Conservation (phyloP, 2,797 vertebrate species). For the Glossophaga mutica region DNA sequence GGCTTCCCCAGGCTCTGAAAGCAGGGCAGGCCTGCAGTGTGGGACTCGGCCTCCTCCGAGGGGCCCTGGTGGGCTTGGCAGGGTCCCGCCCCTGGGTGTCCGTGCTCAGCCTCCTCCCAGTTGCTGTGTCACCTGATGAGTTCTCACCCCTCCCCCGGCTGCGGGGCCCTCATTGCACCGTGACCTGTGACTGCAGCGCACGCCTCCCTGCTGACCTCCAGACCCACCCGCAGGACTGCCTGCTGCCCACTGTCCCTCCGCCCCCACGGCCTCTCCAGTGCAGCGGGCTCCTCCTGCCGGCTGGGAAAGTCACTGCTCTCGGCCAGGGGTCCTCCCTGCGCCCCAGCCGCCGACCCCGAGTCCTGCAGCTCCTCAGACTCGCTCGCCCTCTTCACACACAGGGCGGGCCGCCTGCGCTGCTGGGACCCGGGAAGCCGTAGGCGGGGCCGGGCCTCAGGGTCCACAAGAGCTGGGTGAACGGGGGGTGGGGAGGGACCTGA, state of each 20-base stretch:
- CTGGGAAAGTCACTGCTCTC: neutral
- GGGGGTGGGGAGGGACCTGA: accelerated
- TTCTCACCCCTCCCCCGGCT: neutral
- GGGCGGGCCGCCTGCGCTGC: neutral
- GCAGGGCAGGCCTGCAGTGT: too few relatives aligned
- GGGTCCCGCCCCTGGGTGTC: neutral
- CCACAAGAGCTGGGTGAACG: accelerated
- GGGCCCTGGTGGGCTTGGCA: too few relatives aligned
- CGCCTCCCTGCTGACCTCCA: neutral
- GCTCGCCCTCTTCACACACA: neutral
- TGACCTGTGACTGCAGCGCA: neutral
- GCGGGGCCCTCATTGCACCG: neutral
- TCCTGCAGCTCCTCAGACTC: neutral
- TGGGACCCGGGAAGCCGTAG: neutral
- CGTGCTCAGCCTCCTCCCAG: neutral
- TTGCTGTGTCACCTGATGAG: neutral
- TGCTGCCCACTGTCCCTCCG: neutral
- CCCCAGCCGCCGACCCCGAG: neutral
- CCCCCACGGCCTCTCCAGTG: neutral
- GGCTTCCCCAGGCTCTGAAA: neutral
- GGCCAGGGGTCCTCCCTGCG: neutral
- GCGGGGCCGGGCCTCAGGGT: too few relatives aligned
- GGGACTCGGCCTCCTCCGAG: neutral
- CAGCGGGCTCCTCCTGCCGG: neutral
- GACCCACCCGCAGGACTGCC: neutral